Evolutionary conservation across 2,797 vertebrate species (phyloP), one percentile per base, ranked within the genome.

Genomic region (Enteromius afrohamiltoni): DNA sequence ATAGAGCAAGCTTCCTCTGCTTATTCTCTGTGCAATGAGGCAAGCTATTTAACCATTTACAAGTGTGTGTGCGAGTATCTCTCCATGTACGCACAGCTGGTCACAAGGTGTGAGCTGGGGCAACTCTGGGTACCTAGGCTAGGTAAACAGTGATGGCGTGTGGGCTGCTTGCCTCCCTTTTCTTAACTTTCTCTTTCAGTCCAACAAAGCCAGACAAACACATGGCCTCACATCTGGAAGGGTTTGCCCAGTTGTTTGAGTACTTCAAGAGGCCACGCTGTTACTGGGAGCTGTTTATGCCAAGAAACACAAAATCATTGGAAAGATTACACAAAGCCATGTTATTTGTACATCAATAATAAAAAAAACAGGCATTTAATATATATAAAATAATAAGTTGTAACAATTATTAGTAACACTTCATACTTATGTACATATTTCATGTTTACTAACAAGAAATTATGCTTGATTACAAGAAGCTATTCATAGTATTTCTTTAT

Each of bases 171-270:
- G 42, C 75, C 86, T 83, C 80, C 76, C 60, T 85, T 83, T 51
- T 78, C 85, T 84, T 73, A 69, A 83, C 79, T 68, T 86, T 85
- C 83, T 87, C 83, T 82, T 85, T 73, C 71, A 76, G 70, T 14
- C 82, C 85, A 86, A 91, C 81, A 86, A 80, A 85, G 85, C 77
- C 86, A 87, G 76, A 90, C 87, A 88, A 91, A 88, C 92, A 93
- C 90, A 93, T 93, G 93, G 90, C 79, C 85, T 70, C 86, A 89
- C 92, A 93, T 93, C 91, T 93, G 91, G 91, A 92, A 91, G 58
- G 86, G 79, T 88, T 92, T 85, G 85, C 55, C 82, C 80, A 51
- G 85, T 86, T 86, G 87, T 89, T 90, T 89, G 83, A 85, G 85
- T 89, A 86, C 80, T 87, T 76, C 70, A 86, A 85, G 74, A 82